Base-by-base conservation (phyloP, 2,888 invertebrate species). In the Leptogaster cylindrica region DNA sequence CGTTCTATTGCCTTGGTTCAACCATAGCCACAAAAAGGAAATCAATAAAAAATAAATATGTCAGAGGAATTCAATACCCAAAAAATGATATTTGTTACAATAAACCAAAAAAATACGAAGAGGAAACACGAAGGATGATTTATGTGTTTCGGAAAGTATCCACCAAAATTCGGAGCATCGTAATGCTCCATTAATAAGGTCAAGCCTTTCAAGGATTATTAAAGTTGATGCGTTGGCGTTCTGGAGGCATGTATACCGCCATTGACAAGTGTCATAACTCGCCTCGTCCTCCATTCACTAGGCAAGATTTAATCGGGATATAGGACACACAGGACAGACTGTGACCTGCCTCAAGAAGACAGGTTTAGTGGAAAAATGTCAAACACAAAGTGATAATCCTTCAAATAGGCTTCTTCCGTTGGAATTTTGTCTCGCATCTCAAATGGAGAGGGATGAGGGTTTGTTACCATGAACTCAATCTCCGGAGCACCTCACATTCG, bases 201-300 rank as follows among this genome's bases (percentile, higher is more conserved):
- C 36, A 23, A 66, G 41, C 55, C 66, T 52, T 63, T 51, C 41
- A 61, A 51, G 67, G 63, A 67, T 67, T 67, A 67, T 67, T 67
- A 64, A 63, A 50, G 63, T 31, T 23, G 64, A 63, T 28, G 63
- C 41, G 39, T 28, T 2, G 48, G 33, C 20, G 18, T 31, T 18
- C 20, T 31, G 23, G 12, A 31, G 14, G 18, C 48, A 23, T 20
- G 64, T 68, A 66, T 66, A 68, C 65, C 66, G 55, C 66, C 66
- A 66, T 63, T 66, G 68, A 68, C 68, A 68, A 68, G 66, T 66
- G 68, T 66, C 68, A 68, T 36, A 63, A 63, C 63, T 66, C 63
- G 63, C 68, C 66, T 63, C 14, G 63, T 23, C 48, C 28, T 58
- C 68, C 64, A 31, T 36, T 55, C 18, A 31, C 36, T 31, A 39